Percentiles rank a stretch among this genome's conserved stretches.
These are phyloP conservation scores for Tachina fera DNA, from an alignment of 2,888 invertebrate species.

Conservation along the genomic window DNA sequence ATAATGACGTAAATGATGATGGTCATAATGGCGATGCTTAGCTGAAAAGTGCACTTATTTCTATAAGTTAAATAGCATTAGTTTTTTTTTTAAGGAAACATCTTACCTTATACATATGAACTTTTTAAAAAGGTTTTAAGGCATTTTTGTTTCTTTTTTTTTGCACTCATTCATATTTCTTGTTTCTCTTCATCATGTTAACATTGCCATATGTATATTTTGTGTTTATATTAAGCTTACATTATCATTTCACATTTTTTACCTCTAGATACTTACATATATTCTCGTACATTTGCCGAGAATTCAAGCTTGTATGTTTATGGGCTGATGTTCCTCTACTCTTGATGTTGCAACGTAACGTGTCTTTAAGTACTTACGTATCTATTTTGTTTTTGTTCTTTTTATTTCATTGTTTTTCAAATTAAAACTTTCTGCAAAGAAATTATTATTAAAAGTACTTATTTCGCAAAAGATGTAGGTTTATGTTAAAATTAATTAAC, in stretches of 20 bases:
- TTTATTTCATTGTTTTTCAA: slow-evolving; percentile 1
- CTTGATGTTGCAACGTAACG: background rate
- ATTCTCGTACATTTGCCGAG: background rate
- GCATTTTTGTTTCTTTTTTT: slow-evolving; percentile 11
- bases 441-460: slow-evolving; percentile 15
- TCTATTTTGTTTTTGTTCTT: slow-evolving; percentile 8
- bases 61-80: slow-evolving; percentile 13
- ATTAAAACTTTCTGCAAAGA: slow-evolving; percentile 17
- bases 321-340: background rate
- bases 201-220: slow-evolving; percentile 24
- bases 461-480: slow-evolving; percentile 17
- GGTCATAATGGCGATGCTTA: slow-evolving; percentile 16
- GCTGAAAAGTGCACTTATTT: slow-evolving; percentile 9
- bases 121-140: slow-evolving; percentile 27
- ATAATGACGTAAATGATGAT: slow-evolving; percentile 7
- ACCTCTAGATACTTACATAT: background rate
- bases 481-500: slow-evolving; percentile 42
- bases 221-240: slow-evolving; percentile 17
- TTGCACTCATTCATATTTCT: background rate
- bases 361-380: slow-evolving; percentile 40
- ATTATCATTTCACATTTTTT: background rate
- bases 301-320: background rate
- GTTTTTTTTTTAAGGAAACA: background rate
- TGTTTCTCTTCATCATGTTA: background rate
- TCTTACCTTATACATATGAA: background rate